Percentiles rank a stretch among this genome's conserved stretches.
Conservation (phyloP, 2,888 invertebrate species). For the Buathra laborator region DNA sequence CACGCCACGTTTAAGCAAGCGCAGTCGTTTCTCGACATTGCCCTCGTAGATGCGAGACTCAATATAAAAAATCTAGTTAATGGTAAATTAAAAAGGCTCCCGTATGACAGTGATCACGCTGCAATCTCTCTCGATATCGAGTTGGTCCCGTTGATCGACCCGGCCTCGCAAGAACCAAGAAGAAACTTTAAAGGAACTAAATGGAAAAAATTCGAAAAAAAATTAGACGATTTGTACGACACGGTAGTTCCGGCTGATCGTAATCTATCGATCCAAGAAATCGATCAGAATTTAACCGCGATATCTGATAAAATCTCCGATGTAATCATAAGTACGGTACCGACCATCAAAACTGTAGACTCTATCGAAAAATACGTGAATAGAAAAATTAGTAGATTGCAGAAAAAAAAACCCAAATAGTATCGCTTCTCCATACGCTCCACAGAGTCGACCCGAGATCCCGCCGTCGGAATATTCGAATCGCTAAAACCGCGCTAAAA, state of each 20-base stretch:
- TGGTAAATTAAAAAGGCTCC: neutral
- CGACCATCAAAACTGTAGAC: neutral
- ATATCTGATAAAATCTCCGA: neutral
- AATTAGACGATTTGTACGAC: neutral
- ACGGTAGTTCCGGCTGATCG: neutral
- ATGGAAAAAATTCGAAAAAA: slow-evolving; percentile 17
- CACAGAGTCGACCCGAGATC: neutral
- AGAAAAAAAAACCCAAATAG: neutral
- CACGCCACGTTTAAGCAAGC: slow-evolving; percentile 18
- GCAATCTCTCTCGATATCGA: neutral
- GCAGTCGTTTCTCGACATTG: neutral
- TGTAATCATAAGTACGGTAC: neutral
- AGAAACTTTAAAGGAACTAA: neutral
- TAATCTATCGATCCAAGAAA: slow-evolving; percentile 7
- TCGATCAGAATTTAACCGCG: neutral
- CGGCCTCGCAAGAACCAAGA: neutral
- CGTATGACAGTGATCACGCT: slow-evolving; percentile 35
- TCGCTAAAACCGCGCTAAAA: neutral
- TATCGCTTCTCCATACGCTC: neutral
- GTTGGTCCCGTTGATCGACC: neutral
- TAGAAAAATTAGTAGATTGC: no score
- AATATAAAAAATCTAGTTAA: neutral
- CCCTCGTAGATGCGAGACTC: neutral
- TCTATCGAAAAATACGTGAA: neutral
- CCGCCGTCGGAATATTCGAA: neutral